Evolutionary conservation across 2,797 vertebrate genomes (phyloP).

Genomic region (Sternotherus odoratus): DNA sequence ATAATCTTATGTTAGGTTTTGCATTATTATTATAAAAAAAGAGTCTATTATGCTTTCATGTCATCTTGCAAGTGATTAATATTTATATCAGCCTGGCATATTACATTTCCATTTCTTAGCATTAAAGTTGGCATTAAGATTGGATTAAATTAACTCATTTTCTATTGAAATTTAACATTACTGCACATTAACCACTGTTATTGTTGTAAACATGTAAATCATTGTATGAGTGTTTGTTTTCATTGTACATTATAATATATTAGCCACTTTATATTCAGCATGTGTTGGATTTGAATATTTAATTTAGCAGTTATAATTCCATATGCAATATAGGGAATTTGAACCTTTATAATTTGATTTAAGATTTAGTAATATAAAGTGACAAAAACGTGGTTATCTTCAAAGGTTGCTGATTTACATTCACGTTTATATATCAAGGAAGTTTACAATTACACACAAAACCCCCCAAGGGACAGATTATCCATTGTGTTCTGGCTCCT

Average conservation of each 20-base stretch:
- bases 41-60: conserved; percentile 28
- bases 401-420: not conserved
- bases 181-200: conserved; percentile 44
- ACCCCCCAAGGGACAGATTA: not conserved
- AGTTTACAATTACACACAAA: not conserved
- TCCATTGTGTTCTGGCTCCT: not conserved
- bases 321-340: not conserved
- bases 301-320: not conserved
- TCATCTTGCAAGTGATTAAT: conserved; percentile 56
- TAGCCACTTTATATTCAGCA: conserved; percentile 31
- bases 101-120: conserved; percentile 53
- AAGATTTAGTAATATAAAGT: not conserved
- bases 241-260: not conserved
- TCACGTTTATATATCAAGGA: not conserved
- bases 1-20: conserved; percentile 33
- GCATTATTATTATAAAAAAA: conserved; percentile 33
- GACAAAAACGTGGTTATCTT: not conserved
- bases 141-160: conserved; percentile 63
- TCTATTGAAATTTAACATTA: conserved; percentile 59
- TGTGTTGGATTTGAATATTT: conserved; percentile 8
- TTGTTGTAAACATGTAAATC: conserved; percentile 53
- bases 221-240: conserved; percentile 48
- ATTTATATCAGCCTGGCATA: conserved; percentile 43
- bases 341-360: not conserved
- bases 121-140: conserved; percentile 25